A percentile compares a stretch with the other conserved stretches of the same genome.
Evolutionary conservation across 2,888 invertebrate species (phyloP).

Genomic region (Plagodis pulveraria): DNA sequence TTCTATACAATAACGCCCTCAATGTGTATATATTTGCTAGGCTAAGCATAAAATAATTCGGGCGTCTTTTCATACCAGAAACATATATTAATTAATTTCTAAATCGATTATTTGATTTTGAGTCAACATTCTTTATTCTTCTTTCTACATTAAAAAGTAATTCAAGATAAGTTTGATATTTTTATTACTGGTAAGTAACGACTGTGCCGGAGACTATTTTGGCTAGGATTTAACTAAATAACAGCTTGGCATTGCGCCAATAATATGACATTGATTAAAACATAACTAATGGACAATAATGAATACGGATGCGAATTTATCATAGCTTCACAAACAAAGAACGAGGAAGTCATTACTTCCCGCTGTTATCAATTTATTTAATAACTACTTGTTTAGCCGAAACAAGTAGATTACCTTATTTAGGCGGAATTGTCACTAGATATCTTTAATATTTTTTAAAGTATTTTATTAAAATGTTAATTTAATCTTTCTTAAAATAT

Average conservation of each 20-base stretch:
- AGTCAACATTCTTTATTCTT: no score
- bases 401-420: no score
- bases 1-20: no score
- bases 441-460: no score
- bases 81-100: no score
- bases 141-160: not conserved
- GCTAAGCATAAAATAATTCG: no score
- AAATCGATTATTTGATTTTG: no score
- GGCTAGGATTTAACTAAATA: conserved; percentile 9
- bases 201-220: conserved; percentile 7
- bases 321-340: conserved; percentile 4
- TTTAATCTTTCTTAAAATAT: no score
- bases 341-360: conserved; percentile 8
- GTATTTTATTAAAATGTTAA: no score
- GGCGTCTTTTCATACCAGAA: no score
- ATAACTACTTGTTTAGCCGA: not conserved
- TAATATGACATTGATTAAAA: conserved; percentile 7
- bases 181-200: conserved; percentile 6
- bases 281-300: conserved; percentile 12
- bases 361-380: conserved; percentile 9
- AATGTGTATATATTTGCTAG: no score
- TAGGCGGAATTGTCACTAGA: no score
- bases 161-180: not conserved
- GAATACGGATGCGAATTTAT: conserved; percentile 7
- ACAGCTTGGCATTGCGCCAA: conserved; percentile 16